Evolutionary conservation across 2,113 vertebrate genomes (phyloP), one percentile per base, ranked within the genome.

Genomic region (Brachypteracias leptosomus): DNA sequence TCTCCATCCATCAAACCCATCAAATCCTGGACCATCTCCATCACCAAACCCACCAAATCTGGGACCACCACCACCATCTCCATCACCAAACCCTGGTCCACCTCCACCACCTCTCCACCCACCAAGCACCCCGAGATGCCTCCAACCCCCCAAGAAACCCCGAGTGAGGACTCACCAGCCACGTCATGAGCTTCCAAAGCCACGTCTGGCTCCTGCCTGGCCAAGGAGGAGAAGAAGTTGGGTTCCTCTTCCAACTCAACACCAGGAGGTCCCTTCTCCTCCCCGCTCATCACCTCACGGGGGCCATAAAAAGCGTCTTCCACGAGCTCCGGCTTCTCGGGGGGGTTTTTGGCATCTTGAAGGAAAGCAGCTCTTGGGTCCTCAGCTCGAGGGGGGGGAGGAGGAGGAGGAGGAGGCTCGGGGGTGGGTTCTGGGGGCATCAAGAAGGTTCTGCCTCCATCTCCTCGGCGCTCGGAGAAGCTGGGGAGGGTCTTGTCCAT

Each of bases 401-500:
- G 26, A n/a, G n/a, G n/a, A n/a, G n/a, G n/a, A n/a, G n/a, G n/a
- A n/a, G n/a, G n/a, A n/a, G n/a, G n/a, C n/a, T 95, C 94, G 42
- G 83, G 29, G 58, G n/a, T 55, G 21, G 93, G 77, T 24, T 92
- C 88, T 1, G 86, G 86, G 15, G 90, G 44, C 94, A 94, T 90
- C 11, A 76, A 38, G n/a, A 66, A 58, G 71, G 76, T 26, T 68
- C 92, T 82, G 74, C 86, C 89, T 82, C 85, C 93, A 66, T 94
- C 95, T 70, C 90, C 94, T 40, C 25, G 85, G 55, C 21, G 77
- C 70, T 96, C 89, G 26, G 94, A 91, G 84, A 92, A 83, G 47
- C 38, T 33, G 5, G 91, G 82, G 88, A 68, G 70, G 36, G 70
- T 9, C 58, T 67, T 96, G 91, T 97, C 96, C 95, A 97, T 97